Evolutionary conservation across 1,140 invertebrate genomes (phyloP).

Genomic region (Psix sp.): DNA sequence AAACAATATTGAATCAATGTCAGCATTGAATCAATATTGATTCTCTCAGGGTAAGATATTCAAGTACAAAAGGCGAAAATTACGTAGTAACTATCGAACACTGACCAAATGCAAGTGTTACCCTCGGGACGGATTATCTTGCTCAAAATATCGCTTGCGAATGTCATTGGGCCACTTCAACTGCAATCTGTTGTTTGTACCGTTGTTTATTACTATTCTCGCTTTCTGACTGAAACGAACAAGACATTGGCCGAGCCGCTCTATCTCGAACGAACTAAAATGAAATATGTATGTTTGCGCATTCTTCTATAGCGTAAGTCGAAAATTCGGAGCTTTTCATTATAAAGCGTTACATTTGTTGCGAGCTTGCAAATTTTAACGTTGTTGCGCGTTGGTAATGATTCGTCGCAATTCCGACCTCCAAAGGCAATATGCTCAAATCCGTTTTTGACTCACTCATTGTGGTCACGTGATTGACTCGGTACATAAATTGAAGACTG

Average conservation of each 20-base stretch:
- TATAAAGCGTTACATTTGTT: slow-evolving; percentile 31
- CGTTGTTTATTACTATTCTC: slow-evolving; percentile 38
- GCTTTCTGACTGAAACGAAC: slow-evolving; percentile 30
- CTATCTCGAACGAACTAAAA: slow-evolving; percentile 1
- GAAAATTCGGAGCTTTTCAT: slow-evolving; percentile 21
- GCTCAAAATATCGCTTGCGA: slow-evolving; percentile 52
- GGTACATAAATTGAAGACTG: slow-evolving; percentile 52
- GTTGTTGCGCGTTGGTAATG: slow-evolving; percentile 33
- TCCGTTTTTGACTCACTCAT: slow-evolving; percentile 40
- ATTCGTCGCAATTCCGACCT: slow-evolving; percentile 28
- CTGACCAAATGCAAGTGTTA: slow-evolving; percentile 30
- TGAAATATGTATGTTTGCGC: neutral
- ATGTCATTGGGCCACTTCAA: slow-evolving; percentile 52
- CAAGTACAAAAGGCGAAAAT: slow-evolving; percentile 14
- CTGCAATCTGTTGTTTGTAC: slow-evolving; percentile 56
- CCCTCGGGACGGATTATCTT: slow-evolving; percentile 45
- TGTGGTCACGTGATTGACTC: neutral
- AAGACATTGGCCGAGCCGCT: neutral
- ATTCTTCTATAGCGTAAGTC: neutral
- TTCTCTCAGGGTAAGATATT: too few relatives aligned
- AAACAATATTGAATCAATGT: too few relatives aligned
- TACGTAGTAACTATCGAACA: slow-evolving; percentile 42
- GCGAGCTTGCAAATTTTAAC: slow-evolving; percentile 45
- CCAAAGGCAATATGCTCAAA: slow-evolving; percentile 36
- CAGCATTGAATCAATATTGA: too few relatives aligned